A percentile compares a stretch with the other conserved stretches of the same genome.
These are phyloP conservation scores for Zootermopsis nevadensis DNA, from an alignment of 2,888 invertebrate species.

Conservation along the genomic window DNA sequence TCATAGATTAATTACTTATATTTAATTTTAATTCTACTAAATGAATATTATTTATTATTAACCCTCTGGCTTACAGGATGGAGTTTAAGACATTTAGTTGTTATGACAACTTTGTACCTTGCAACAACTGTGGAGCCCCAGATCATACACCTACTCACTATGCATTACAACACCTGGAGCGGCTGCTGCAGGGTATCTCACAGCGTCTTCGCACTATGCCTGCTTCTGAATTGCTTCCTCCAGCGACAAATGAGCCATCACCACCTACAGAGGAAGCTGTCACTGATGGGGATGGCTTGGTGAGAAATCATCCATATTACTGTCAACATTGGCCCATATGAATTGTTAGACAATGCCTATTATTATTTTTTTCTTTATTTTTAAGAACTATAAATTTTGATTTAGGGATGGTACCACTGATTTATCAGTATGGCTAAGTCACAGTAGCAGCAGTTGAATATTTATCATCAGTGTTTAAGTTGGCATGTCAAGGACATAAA, in stretches of 20 bases:
- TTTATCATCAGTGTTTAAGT: no score
- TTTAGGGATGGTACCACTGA: no score
- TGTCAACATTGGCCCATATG: no score
- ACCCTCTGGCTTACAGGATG: conserved; percentile 68
- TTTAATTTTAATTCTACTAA: background rate
- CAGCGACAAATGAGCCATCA: background rate
- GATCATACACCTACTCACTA: conserved; percentile 79
- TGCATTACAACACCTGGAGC: conserved; percentile 79
- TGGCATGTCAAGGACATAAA: no score
- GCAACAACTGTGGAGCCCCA: conserved; percentile 84
- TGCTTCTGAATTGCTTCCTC: conserved; percentile 40
- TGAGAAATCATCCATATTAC: background rate
- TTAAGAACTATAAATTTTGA: no score
- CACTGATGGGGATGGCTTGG: conserved; percentile 27
- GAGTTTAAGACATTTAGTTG: conserved; percentile 87
- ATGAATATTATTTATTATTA: conserved; percentile 2
- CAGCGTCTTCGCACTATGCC: conserved; percentile 54
- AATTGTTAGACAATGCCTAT: no score
- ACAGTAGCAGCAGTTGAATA: no score
- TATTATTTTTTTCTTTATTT: no score
- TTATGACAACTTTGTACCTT: conserved; percentile 88
- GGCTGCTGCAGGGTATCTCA: conserved; percentile 61
- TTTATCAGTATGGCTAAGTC: no score
- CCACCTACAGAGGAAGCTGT: conserved; percentile 27
- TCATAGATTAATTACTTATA: no score